Evolutionary conservation across 2,888 invertebrate species (phyloP), one percentile per base, ranked within the genome.

Genomic region (Cephus spinipes): DNA sequence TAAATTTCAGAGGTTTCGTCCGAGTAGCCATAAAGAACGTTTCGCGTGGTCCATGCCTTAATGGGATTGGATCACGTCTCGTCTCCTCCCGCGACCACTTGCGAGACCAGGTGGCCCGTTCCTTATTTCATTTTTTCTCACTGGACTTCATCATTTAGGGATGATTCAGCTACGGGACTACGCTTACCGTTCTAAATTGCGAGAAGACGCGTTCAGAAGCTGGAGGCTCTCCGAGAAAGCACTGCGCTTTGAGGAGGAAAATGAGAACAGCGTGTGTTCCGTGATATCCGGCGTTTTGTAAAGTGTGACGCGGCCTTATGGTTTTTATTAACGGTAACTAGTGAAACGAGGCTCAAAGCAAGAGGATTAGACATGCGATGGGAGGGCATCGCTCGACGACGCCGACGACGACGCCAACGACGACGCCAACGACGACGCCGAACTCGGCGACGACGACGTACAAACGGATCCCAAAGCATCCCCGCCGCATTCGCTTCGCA

Each of bases 41-140:
- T 76, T 40, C 55, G 55, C 55, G 40, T 30, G 12, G 75, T 68
- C 75, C 76, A 73, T 74, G 33, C 69, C 75, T 69, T 74, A 79
- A 80, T 79, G 73, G 77, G 79, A 80, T 80, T 80, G 79, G 75
- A 77, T 80, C 75, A 71, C 73, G 71, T 79, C 77, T 73, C 77
- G 40, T 68, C 30, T 68, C 73, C 40, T 55, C 30, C 69, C 55
- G 74, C 74, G 31, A 31, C 36, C 55, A 55, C 23, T 40, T 23
- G 40, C 15, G 23, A 55, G 40, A 2, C 23, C 55, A 9, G 55
- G 9, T 55, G 55, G 55, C 55, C 23, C 9, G 55, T 55, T 55
- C 55, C 55, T 55, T 23, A 55, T 55, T 55, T 55, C 23, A 23
- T 23, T 23, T 55, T 55, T 55, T 23, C 55, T 55, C 55, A 55